Base-by-base conservation (phyloP, 2,797 vertebrate genomes). In the Tokudaia muenninki region DNA sequence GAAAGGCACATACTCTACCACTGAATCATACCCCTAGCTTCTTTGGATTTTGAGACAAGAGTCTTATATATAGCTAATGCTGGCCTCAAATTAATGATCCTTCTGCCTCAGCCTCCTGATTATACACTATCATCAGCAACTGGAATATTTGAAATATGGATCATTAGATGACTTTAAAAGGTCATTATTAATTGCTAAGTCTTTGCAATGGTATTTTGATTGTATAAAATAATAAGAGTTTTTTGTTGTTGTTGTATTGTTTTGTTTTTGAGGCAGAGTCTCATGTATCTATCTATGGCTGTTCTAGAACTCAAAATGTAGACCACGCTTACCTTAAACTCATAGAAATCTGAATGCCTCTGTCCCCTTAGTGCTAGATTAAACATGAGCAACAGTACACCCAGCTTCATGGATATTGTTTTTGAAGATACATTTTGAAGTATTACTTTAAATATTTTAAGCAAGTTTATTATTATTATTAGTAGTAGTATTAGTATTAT, bases 121-220 rank as follows among this genome's bases (percentile, higher is more conserved):
- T 77, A 78, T 12, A 78, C 31, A 63, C 72, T n/a, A n/a, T 17
- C 7, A 13, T 41, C 19, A 50, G 37, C 41, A 44, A 74, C 10
- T 61, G 37, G 37, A 59, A 91, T 37, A 59, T 78, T 91, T 92
- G 94, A 55, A 89, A 70, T 59, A 50, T 75, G 77, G 82, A 78
- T 8, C 52, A 86, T 90, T 88, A 19, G 31, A 17, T 70, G 41
- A 79, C 70, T 92, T 90, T 72, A 83, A 37, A 87, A 82, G 92
- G 63, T 79, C 78, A 63, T 80, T 63, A 52, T 82, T 83, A 78
- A 82, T 83, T 86, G 65, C 29, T 91, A 31, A 91, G 72, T 9
- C 37, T 9, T 55, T 57, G 44, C 37, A 44, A 74, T 47, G 31
- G 17, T 41, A 34, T 88, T 94, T 55, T 79, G 59, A 29, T 44